Evolutionary conservation across 2,797 vertebrate species (phyloP).

Genomic region (Brotula barbata): DNA sequence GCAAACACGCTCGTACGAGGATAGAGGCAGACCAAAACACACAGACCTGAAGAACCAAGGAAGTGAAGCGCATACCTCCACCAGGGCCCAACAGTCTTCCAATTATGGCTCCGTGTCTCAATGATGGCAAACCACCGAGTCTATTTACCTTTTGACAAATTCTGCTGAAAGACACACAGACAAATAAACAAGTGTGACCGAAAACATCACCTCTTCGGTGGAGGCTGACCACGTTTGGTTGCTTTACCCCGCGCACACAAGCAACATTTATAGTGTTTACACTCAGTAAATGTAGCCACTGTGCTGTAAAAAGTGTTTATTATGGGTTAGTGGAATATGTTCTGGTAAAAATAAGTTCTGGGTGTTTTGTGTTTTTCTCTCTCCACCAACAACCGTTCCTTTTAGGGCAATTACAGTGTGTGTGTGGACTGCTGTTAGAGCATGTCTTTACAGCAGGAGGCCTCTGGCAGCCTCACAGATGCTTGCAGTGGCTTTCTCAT

Average conservation of each 20-base stretch:
- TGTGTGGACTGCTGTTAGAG: slow-evolving; percentile 20
- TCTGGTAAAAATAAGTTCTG: slow-evolving; percentile 3
- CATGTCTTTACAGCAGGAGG: slow-evolving; percentile 47
- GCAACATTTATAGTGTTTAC: slow-evolving; percentile 41
- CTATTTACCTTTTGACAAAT: too few relatives aligned
- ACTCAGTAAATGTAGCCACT: slow-evolving; percentile 19
- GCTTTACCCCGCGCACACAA: slow-evolving; percentile 35
- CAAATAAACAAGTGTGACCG: too few relatives aligned
- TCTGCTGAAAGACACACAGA: too few relatives aligned
- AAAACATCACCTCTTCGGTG: too few relatives aligned
- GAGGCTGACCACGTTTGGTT: slow-evolving; percentile 70
- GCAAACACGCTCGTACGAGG: slow-evolving; percentile 76
- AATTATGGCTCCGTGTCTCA: too few relatives aligned
- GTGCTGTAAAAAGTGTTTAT: slow-evolving; percentile 11
- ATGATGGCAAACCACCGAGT: too few relatives aligned
- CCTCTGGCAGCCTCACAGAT: slow-evolving; percentile 51
- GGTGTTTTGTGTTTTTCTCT: slow-evolving; percentile 14
- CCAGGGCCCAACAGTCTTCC: too few relatives aligned
- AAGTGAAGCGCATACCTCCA: slow-evolving; percentile 66
- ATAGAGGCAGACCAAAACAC: slow-evolving; percentile 65
- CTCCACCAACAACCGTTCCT: slow-evolving; percentile 18
- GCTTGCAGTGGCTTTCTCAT: slow-evolving; percentile 37
- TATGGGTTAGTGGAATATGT: not conserved
- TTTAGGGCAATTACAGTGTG: slow-evolving; percentile 22
- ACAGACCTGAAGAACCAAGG: slow-evolving; percentile 71